These are phyloP conservation scores for Sminthurinus aureus DNA, from an alignment of 2,888 invertebrate species.

Conservation along the genomic window DNA sequence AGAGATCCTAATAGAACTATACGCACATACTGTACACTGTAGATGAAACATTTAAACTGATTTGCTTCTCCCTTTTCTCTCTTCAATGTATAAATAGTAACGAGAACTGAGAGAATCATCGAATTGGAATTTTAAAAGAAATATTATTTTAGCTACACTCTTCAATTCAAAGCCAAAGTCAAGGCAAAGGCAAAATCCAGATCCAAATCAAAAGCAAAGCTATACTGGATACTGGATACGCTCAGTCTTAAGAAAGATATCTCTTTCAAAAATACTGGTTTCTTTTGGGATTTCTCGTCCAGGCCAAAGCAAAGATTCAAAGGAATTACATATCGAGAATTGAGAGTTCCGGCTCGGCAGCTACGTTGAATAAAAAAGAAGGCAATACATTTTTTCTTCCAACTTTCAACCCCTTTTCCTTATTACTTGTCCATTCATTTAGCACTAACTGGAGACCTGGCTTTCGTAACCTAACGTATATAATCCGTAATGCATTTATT, in stretches of 20 bases:
- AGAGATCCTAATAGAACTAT: background rate
- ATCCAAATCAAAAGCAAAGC: no score
- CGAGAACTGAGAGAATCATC: background rate
- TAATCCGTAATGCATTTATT: background rate
- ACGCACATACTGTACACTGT: no score
- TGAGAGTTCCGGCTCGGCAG: background rate
- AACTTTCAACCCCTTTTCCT: conserved; percentile 12
- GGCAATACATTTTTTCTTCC: conserved; percentile 4
- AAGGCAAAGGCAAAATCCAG: background rate
- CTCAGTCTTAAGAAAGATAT: no score
- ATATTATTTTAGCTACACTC: background rate
- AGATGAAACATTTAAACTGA: background rate
- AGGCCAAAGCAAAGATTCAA: background rate
- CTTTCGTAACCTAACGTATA: no score
- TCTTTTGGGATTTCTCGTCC: no score
- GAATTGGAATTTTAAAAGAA: background rate
- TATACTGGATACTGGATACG: no score
- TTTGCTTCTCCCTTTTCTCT: background rate
- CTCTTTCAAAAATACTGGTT: no score
- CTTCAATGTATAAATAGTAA: background rate
- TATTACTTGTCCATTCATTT: conserved; percentile 19
- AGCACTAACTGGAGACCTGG: background rate
- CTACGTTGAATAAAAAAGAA: background rate
- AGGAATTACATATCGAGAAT: no score
- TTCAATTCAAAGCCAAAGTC: background rate